Conservation (phyloP, 2,113 vertebrate species). For the Oriolus oriolus region DNA sequence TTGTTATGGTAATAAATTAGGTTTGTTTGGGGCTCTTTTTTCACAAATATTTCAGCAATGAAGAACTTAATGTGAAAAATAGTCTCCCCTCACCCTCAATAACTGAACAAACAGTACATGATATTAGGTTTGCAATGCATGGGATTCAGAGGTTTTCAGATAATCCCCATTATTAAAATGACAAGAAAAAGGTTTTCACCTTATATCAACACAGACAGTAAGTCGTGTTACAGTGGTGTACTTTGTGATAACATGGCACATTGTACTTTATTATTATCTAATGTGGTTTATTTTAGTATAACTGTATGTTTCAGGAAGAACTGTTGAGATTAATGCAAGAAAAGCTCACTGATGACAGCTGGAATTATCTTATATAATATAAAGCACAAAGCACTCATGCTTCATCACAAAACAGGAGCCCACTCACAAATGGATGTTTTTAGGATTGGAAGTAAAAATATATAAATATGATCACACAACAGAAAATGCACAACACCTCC, state of each 20-base stretch:
- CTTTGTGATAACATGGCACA: background rate
- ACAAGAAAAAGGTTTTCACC: background rate
- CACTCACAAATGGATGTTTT: background rate
- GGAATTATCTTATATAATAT: background rate
- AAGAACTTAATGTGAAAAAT: background rate
- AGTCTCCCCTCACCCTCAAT: background rate
- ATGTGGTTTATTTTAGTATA: background rate
- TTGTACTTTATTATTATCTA: background rate
- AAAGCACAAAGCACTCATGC: background rate
- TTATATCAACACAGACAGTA: background rate
- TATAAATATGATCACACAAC: background rate
- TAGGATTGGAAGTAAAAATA: background rate
- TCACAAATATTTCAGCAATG: background rate
- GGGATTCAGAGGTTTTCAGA: background rate
- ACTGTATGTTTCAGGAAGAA: background rate
- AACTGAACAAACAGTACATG: background rate
- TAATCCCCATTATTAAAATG: background rate
- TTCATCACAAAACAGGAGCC: background rate
- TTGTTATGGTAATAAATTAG: background rate
- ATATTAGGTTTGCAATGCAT: background rate
- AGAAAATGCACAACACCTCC: background rate
- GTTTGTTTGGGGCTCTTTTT: background rate
- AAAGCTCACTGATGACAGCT: background rate
- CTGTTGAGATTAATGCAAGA: background rate
- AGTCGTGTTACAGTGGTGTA: background rate